These are phyloP conservation scores for Malurus alboscapulatus DNA, from an alignment of 2,113 vertebrate genomes.

Conservation along the genomic window DNA sequence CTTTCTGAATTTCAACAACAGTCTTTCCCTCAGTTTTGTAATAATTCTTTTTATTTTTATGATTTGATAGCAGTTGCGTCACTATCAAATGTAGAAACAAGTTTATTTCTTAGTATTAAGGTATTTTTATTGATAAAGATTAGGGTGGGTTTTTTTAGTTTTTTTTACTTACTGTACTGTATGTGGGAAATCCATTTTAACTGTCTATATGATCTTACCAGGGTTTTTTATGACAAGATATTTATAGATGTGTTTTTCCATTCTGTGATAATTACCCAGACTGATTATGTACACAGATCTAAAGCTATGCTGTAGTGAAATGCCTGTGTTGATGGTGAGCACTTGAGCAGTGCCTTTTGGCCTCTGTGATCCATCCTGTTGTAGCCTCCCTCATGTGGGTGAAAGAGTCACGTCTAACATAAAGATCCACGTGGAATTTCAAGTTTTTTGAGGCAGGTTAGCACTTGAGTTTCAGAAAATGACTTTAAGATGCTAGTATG, in stretches of 20 bases:
- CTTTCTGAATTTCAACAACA: background rate
- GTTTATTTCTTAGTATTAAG: background rate
- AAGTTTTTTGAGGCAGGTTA: background rate
- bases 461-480: background rate
- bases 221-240: background rate
- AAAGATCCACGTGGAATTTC: background rate
- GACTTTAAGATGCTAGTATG: background rate
- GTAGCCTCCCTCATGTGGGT: background rate
- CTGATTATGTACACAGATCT: background rate
- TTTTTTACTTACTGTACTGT: background rate
- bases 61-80: background rate
- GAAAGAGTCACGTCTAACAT: background rate
- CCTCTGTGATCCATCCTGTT: background rate
- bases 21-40: rapidly evolving
- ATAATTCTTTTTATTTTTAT: background rate
- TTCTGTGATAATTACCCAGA: background rate
- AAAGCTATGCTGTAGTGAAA: background rate
- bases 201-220: background rate
- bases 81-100: background rate
- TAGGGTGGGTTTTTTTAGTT: background rate
- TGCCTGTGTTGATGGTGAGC: background rate
- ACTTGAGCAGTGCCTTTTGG: background rate
- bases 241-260: background rate
- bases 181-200: background rate
- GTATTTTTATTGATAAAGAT: background rate